Evolutionary conservation across 2,113 vertebrate genomes (phyloP).

Genomic region (Pollachius pollachius): DNA sequence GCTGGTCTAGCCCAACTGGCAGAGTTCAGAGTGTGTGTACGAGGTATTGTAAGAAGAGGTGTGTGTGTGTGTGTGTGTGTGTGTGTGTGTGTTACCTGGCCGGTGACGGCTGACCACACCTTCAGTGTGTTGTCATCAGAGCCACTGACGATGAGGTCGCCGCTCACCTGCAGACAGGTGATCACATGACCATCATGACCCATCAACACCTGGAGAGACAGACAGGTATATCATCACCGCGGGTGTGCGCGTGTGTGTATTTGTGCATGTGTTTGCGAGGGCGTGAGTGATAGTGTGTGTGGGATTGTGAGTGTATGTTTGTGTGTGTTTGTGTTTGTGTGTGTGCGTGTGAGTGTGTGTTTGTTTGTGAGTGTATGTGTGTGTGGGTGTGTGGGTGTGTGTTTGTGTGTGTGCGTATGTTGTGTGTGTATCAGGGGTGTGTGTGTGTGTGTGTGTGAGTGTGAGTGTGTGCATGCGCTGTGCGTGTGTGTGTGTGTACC

Average conservation of each 20-base stretch:
- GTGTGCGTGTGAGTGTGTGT: not conserved
- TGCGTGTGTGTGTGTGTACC: no score
- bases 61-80: no score
- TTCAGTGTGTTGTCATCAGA: slow-evolving; percentile 97
- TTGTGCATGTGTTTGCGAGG: not conserved
- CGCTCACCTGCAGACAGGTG: slow-evolving; percentile 95
- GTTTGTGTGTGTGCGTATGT: not conserved
- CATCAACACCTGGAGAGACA: slow-evolving; percentile 82
- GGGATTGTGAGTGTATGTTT: not conserved
- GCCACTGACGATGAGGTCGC: slow-evolving; percentile 93
- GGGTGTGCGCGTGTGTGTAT: not conserved
- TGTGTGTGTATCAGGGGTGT: slow-evolving; percentile 83
- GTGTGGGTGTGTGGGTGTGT: slow-evolving; percentile 4
- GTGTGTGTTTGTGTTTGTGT: not conserved
- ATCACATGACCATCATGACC: slow-evolving; percentile 97
- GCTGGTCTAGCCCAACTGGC: no score
- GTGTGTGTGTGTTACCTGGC: slow-evolving; percentile 77
- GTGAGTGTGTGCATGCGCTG: no score
- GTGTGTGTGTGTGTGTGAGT: slow-evolving; percentile 61
- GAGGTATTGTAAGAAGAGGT: no score
- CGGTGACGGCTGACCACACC: slow-evolving; percentile 94
- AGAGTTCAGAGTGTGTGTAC: no score
- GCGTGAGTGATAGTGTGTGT: not conserved
- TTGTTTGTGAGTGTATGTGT: slow-evolving; percentile 6
- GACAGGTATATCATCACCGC: no score